Evolutionary conservation across 2,888 invertebrate species (phyloP).

Genomic region (Ligdia adustata): DNA sequence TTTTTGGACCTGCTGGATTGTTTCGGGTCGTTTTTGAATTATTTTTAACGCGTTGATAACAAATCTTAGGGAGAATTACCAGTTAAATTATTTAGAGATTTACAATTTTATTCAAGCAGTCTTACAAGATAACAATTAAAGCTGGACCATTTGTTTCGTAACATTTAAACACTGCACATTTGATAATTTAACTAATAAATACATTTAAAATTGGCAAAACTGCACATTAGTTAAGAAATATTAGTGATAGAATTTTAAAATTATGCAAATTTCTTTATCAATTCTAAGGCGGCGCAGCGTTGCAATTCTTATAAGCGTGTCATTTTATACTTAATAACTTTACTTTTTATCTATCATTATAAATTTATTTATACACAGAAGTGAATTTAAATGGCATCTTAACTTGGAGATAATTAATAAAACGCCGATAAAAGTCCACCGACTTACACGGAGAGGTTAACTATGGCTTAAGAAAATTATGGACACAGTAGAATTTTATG

Average conservation of each 20-base stretch:
- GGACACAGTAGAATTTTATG: too few relatives aligned
- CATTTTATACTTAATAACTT: conserved; percentile 13
- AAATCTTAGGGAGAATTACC: too few relatives aligned
- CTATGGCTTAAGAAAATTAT: conserved; percentile 1
- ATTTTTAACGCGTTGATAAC: too few relatives aligned
- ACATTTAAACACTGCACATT: too few relatives aligned
- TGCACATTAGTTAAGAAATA: conserved; percentile 1
- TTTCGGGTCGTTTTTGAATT: too few relatives aligned
- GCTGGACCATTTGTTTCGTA: too few relatives aligned
- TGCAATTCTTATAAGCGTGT: conserved; percentile 12
- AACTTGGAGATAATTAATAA: conserved; percentile 46
- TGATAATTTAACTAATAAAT: too few relatives aligned
- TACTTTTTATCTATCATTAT: conserved; percentile 29
- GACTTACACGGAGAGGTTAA: conserved; percentile 37
- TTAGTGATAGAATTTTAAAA: conserved; percentile 13
- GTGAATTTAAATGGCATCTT: conserved; percentile 35
- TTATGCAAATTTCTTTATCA: conserved; percentile 20
- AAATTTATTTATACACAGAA: conserved; percentile 40
- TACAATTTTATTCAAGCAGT: too few relatives aligned
- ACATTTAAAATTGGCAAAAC: too few relatives aligned
- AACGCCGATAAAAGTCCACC: conserved; percentile 43
- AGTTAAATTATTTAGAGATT: too few relatives aligned
- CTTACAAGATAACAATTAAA: too few relatives aligned
- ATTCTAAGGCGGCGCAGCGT: not conserved
- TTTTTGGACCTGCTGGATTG: too few relatives aligned